A percentile compares a stretch with the other conserved stretches of the same genome.
phyloP scores from a whole-genome alignment of 2,888 invertebrate species.

The Perithous albicinctus region DNA sequence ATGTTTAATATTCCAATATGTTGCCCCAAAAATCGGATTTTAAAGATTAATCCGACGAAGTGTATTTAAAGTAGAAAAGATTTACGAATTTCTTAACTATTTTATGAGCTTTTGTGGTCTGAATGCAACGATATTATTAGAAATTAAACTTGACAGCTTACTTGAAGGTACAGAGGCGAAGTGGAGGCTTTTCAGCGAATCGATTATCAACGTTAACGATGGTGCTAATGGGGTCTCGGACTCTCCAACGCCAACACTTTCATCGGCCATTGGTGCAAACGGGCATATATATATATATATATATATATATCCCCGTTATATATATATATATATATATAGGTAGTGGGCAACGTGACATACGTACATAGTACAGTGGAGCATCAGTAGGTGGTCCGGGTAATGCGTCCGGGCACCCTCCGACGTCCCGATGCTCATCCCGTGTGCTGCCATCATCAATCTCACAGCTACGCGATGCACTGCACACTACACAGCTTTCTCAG shows the following conservation, averaged over 20 bases:
- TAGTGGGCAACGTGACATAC: slow-evolving; percentile 35
- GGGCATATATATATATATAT: slow-evolving; percentile 26
- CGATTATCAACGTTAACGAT: slow-evolving; percentile 66
- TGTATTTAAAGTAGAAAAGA: background rate
- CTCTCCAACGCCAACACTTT: slow-evolving; percentile 39
- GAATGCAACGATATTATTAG: background rate
- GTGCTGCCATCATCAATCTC: slow-evolving; percentile 83
- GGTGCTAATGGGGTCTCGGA: slow-evolving; percentile 60
- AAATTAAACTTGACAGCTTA: background rate
- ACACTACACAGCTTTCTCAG: slow-evolving; percentile 4
- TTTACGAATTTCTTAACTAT: background rate
- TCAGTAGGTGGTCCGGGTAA: slow-evolving; percentile 81
- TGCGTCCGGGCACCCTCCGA: slow-evolving; percentile 82
- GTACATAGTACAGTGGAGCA: slow-evolving; percentile 53
- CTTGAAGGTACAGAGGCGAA: background rate
- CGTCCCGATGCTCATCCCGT: slow-evolving; percentile 67
- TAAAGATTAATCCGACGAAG: no score
- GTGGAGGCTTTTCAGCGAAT: slow-evolving; percentile 39
- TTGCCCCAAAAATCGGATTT: no score
- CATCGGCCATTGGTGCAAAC: slow-evolving; percentile 30
- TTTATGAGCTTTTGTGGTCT: background rate
- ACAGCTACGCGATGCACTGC: slow-evolving; percentile 71
- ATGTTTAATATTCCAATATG: no score
- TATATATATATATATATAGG: no score
- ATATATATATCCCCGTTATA: slow-evolving; percentile 18